A percentile compares a stretch with the other conserved stretches of the same genome.
phyloP scores from a whole-genome alignment of 2,888 invertebrate species.

The Aromia moschata region DNA sequence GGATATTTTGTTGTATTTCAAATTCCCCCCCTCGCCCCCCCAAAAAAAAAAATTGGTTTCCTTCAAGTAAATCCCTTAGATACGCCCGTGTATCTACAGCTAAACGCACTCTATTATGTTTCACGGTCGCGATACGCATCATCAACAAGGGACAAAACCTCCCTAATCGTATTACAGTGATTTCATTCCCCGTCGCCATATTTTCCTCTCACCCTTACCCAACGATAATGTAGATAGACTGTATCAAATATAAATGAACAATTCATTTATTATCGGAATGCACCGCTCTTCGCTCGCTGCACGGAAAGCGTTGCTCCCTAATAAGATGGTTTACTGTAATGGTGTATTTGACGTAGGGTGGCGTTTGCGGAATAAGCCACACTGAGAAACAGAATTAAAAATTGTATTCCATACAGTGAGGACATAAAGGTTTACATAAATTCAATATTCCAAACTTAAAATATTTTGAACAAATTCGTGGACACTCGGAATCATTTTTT shows the following conservation, averaged over 20 bases:
- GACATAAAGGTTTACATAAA: too few relatives aligned
- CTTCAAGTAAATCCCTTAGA: too few relatives aligned
- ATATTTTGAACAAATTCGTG: too few relatives aligned
- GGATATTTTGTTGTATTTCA: too few relatives aligned
- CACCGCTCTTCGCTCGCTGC: background rate
- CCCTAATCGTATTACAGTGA: slow-evolving; percentile 41
- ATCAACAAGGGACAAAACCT: slow-evolving; percentile 39
- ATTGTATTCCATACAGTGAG: too few relatives aligned
- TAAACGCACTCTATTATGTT: slow-evolving; percentile 32
- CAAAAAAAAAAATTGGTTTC: too few relatives aligned
- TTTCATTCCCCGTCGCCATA: slow-evolving; percentile 32
- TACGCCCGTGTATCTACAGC: slow-evolving; percentile 7
- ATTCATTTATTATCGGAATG: slow-evolving; percentile 17
- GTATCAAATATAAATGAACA: slow-evolving; percentile 31
- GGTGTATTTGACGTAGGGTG: background rate
- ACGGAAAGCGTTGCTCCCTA: too few relatives aligned
- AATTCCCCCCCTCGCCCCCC: too few relatives aligned
- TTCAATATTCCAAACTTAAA: too few relatives aligned
- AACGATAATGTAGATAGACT: slow-evolving; percentile 30
- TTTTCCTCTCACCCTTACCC: slow-evolving; percentile 31
- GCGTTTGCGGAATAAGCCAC: too few relatives aligned
- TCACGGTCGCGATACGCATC: slow-evolving; percentile 39
- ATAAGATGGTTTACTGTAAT: background rate
- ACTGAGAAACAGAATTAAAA: too few relatives aligned
- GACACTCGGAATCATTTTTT: too few relatives aligned